Base-by-base conservation (phyloP, 2,888 invertebrate species). In the Lasius fuliginosus region DNA sequence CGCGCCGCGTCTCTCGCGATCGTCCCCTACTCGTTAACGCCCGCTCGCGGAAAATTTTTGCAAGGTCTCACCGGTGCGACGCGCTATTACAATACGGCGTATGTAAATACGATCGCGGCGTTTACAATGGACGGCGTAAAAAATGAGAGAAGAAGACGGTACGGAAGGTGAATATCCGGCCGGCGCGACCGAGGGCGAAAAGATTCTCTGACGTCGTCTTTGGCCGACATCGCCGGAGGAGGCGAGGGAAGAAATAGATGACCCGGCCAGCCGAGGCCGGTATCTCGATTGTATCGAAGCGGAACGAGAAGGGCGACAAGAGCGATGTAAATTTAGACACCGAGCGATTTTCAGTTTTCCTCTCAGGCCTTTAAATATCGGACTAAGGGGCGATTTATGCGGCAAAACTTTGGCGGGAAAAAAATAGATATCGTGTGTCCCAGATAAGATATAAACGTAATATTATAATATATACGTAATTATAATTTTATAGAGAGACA, bases 11-110 rank as follows among this genome's bases (percentile, higher is more conserved):
- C 71, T 75, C 83, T 81, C 84, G 85, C 84, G 87, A 87, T 87
- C 90, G 84, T 81, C 42, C 42, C 42, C 87, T 77, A 85, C 88
- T 90, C 90, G 88, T 90, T 90, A 90, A 90, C 85, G 84, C 65
- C 42, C 42, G 56, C 36, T 60, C 49, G 64, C 6, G 62, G 82
- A 82, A 84, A 75, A 87, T 79, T 85, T 86, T 86, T 83, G 62
- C 65, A 83, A 40, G 18, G 6, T 49, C 49, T 71, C 68, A 67
- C 49, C 83, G 18, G 12, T 15, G 36, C 56, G 58, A 67, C 74
- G 18, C 74, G 27, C 62, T 77, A 79, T 89, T 76, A 81, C 85
- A 77, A 89, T 81, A 85, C 87, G 83, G 69, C 85, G 75, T 86
- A 88, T 88, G 90, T 83, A 89, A 90, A 90, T 89, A 71, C 85